Evolutionary conservation across 2,797 vertebrate genomes (phyloP).

Genomic region (Petrocephalus sullivani): DNA sequence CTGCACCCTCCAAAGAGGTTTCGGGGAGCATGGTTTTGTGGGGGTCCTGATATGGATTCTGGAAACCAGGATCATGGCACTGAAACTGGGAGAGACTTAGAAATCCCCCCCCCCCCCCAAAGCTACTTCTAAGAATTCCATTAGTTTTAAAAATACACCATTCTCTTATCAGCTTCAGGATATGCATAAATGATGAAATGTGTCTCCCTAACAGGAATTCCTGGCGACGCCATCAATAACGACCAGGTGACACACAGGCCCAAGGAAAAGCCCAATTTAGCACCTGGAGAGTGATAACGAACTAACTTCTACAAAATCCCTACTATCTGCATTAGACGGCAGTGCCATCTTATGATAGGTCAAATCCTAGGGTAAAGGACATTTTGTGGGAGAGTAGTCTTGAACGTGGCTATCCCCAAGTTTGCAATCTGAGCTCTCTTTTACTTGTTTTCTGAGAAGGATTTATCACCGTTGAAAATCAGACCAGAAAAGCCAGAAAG

Average conservation of each 20-base stretch:
- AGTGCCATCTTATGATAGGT: not conserved
- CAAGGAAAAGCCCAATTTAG: not conserved
- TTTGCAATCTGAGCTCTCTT: not conserved
- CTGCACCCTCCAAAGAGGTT: not conserved
- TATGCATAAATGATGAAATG: not conserved
- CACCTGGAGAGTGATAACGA: not conserved
- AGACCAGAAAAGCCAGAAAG: not conserved
- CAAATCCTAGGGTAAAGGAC: not conserved
- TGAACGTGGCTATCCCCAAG: not conserved
- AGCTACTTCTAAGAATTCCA: not conserved
- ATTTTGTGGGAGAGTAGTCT: not conserved
- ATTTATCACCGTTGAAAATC: not conserved
- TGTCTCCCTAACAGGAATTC: not conserved
- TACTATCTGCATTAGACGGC: not conserved
- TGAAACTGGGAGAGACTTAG: not conserved
- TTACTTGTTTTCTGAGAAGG: not conserved
- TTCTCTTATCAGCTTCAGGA: not conserved
- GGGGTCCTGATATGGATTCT: not conserved
- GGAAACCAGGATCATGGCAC: not conserved
- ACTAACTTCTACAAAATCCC: not conserved
- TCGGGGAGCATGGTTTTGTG: not conserved
- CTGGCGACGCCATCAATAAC: not conserved
- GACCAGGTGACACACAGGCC: not conserved
- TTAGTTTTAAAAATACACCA: not conserved
- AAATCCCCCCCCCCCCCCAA: not conserved